Evolutionary conservation across 2,797 vertebrate genomes (phyloP), one percentile per base, ranked within the genome.

Genomic region (Pseudochromis fuscus): DNA sequence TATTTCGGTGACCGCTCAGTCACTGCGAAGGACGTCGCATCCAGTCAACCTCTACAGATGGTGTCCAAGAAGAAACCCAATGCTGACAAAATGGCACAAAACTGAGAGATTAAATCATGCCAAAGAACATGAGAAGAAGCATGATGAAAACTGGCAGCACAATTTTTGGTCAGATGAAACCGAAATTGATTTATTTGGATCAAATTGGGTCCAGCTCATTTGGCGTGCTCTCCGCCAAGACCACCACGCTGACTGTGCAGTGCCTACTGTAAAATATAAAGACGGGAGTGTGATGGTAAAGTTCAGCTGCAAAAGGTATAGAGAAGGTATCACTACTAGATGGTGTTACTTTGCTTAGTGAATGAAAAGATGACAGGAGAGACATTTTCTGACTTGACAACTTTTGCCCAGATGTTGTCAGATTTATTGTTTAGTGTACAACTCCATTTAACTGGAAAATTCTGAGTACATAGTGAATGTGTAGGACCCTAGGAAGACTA

Each of bases 141-240:
- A 19, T 15, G 31, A 45, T 60, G 51, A 25, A 28, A 45, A 37
- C 30, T 19, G 21, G 16, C 38, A 45, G 50, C 33, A 13, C 50
- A 31, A n/a, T 49, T 33, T 46, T 15, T 42, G 37, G 19, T 42
- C 35, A 40, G 44, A 44, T 16, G 18, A 64, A 64, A 51, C 49
- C 49, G 19, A 30, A 30, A 50, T 38, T 44, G 13, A 53, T 53
- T 65, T 19, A 30, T 24, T 64, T 42, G 28, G 50, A 33, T 25
- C 23, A 46, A 37, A 8, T 35, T 13, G 0, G 1, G 42, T 38
- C n/a, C 24, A 30, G 44, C 65, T 57, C 38, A 25, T 21, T 58
- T 28, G 24, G 31, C n/a, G n/a, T 42, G 25, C 10, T 12, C 42
- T 15, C 38, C n/a, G 44, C 45, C 44, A 23, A 24, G 65, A 67